Evolutionary conservation across 2,888 invertebrate genomes (phyloP).

Genomic region (Tipula lateralis): DNA sequence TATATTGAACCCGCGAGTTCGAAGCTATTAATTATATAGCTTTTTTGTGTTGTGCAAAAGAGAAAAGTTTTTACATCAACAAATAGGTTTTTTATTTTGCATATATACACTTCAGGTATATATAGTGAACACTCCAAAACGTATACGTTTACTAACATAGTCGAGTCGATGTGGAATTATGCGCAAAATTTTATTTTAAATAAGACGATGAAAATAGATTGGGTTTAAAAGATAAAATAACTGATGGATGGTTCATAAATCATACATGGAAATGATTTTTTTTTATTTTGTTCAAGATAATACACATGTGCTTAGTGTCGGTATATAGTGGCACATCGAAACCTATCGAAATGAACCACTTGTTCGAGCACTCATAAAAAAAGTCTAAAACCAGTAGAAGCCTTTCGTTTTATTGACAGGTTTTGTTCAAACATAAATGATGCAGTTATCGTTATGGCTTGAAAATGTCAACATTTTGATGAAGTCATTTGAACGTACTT

Average conservation of each 20-base stretch:
- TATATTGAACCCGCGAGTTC: conserved; percentile 6
- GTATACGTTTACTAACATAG: background rate
- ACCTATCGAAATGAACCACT: too few species aligned
- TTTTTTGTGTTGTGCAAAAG: background rate
- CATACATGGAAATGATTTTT: background rate
- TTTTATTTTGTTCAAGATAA: background rate
- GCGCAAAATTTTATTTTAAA: background rate
- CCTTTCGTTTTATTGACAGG: too few species aligned
- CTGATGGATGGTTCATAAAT: conserved; percentile 13
- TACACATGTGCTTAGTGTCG: background rate
- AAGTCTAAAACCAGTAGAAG: too few species aligned
- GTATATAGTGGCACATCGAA: background rate
- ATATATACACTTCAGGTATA: background rate
- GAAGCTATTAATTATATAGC: background rate
- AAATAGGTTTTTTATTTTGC: background rate
- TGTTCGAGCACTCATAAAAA: too few species aligned
- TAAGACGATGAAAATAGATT: conserved; percentile 11
- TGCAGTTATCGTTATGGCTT: too few species aligned
- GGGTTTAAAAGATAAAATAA: background rate
- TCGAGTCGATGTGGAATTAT: background rate
- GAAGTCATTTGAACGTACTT: too few species aligned
- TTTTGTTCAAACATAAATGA: too few species aligned
- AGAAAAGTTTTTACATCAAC: background rate
- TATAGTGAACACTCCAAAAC: background rate
- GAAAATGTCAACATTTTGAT: too few species aligned